Evolutionary conservation across 2,113 vertebrate genomes (phyloP), one percentile per base, ranked within the genome.

Genomic region (Microtus richardsoni): DNA sequence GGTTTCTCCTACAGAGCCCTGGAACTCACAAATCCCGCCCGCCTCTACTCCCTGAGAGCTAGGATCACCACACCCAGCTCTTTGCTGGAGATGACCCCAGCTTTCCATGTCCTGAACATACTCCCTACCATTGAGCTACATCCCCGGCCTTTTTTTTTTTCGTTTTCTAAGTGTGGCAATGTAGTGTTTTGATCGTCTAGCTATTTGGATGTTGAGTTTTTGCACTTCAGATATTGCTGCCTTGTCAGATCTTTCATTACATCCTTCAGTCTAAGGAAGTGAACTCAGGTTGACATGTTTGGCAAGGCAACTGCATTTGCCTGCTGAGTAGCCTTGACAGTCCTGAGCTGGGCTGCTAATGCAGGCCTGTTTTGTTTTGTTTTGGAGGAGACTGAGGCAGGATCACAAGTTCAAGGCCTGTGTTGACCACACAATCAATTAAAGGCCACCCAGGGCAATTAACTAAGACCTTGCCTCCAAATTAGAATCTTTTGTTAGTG

Each of bases 171-270:
- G 22, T 85, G 28, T 89, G 41, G 30, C 60, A 58, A 36, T 22
- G 30, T 16, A 49, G 22, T 8, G 44, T 70, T 93, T 84, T 85
- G 71, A 68, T 89, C 66, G 73, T 87, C 22, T 58, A 58, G 17
- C 54, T 58, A 58, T 91, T 91, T 95, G 14, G 64, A 39, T 84
- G 16, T 89, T 89, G 58, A 22, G 24, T 88, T 91, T 84, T 22
- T 3, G 13, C 10, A 13, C 93, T 68, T 91, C 47, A 64, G 47
- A 66, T 41, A 5, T 88, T 58, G 7, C 3, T 28, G 16, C 47
- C 44, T 58, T 49, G 44, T 47, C 41, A 47, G 6, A 2, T 44
- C 4, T 2, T 14, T 39, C 21, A 19, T 82, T 39, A 52, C 22
- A 8, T n/a, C 19, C 21, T 24, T 14, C 2, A 58, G 33, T 82